Evolutionary conservation across 1,140 invertebrate species (phyloP).

Genomic region (Neotoxoptera formosana): DNA sequence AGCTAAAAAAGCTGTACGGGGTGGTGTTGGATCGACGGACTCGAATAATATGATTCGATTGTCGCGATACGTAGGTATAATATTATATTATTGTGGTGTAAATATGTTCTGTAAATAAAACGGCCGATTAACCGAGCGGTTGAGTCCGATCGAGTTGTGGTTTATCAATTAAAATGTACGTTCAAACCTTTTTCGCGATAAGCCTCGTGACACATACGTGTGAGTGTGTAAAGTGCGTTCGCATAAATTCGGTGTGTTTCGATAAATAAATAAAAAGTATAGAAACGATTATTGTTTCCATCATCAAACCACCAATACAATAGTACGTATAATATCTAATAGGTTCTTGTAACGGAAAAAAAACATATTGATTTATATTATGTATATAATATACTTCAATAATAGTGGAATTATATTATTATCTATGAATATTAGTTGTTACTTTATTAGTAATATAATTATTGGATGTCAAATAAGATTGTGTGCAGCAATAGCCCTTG

Average conservation of each 20-base stretch:
- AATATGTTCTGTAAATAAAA: slow-evolving; percentile 27
- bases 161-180: background rate
- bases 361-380: background rate
- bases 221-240: background rate
- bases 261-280: background rate
- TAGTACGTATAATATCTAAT: background rate
- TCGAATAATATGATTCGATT: background rate
- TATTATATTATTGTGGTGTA: background rate
- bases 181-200: background rate
- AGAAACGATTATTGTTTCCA: background rate
- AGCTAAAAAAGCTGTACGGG: background rate
- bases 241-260: background rate
- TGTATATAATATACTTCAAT: background rate
- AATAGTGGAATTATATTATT: background rate
- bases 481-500: no score
- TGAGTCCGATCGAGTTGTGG: background rate
- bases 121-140: background rate
- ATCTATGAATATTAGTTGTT: background rate
- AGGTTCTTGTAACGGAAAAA: background rate
- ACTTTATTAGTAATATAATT: no score
- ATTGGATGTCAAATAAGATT: no score
- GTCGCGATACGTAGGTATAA: background rate
- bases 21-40: background rate
- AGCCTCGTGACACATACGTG: background rate
- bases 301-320: background rate